phyloP scores from a whole-genome alignment of 2,888 invertebrate genomes.

The Acanthopleura granulata region DNA sequence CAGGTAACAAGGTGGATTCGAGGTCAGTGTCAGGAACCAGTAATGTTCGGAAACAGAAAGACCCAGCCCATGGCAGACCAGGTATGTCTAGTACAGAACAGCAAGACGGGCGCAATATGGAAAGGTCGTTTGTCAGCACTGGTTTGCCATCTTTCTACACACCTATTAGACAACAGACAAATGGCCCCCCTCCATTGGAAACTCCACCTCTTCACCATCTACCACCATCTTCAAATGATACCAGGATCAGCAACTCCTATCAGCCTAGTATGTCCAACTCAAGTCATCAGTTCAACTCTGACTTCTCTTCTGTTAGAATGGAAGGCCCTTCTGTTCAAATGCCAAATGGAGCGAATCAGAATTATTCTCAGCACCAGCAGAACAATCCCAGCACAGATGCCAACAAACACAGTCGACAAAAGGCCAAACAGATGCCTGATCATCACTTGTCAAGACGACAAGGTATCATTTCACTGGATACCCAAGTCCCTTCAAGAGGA shows the following conservation, averaged over 20 bases:
- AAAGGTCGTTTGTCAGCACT: slow-evolving; percentile 1
- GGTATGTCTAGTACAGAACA: not conserved
- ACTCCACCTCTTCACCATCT: slow-evolving; percentile 13
- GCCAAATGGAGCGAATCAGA: not conserved
- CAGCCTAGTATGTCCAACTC: not conserved
- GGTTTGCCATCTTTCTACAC: slow-evolving; percentile 15
- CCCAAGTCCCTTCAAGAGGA: not conserved
- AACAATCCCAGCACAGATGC: not conserved
- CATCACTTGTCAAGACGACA: not conserved
- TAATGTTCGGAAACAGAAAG: not conserved
- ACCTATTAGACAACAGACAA: slow-evolving; percentile 4
- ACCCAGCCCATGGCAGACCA: not conserved
- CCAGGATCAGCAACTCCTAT: not conserved
- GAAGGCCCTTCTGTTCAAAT: not conserved
- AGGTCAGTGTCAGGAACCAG: not conserved
- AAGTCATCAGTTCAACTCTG: not conserved
- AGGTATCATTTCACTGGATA: not conserved
- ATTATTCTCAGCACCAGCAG: not conserved
- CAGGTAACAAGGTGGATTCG: not conserved
- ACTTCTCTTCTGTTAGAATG: slow-evolving; percentile 4
- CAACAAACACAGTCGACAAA: not conserved
- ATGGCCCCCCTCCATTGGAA: not conserved
- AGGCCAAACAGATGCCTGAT: not conserved
- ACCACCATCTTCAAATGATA: not conserved
- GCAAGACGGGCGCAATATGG: not conserved